phyloP scores from a whole-genome alignment of 92 coral and sea anemone genomes.

The Paragorgia papillata region DNA sequence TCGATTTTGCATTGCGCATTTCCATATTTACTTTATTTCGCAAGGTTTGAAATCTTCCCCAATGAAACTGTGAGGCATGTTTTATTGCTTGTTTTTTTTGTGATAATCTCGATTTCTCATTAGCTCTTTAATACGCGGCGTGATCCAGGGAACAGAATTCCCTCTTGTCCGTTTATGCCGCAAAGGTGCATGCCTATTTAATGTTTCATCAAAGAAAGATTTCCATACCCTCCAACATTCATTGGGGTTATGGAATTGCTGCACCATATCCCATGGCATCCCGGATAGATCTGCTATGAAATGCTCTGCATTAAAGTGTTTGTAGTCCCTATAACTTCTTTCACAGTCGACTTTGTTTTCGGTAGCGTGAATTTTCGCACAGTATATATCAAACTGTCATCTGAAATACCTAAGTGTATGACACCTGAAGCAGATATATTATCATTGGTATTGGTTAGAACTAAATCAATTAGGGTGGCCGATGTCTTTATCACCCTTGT shows the following conservation, averaged over 20 bases:
- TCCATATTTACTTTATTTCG: slow-evolving; percentile 39
- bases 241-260: slow-evolving; percentile 16
- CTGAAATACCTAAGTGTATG: slow-evolving; percentile 56
- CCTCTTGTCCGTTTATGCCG: slow-evolving; percentile 25
- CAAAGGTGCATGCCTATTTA: slow-evolving; percentile 40
- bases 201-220: slow-evolving; percentile 1
- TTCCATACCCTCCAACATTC: slow-evolving; percentile 46
- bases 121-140: slow-evolving; percentile 14
- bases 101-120: slow-evolving; percentile 42
- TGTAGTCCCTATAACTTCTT: not conserved
- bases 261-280: slow-evolving; percentile 29
- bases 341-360: slow-evolving; percentile 11
- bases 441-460: slow-evolving; percentile 55
- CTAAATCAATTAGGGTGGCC: slow-evolving; percentile 52
- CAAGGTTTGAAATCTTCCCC: slow-evolving; percentile 12
- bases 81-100: slow-evolving; percentile 32
- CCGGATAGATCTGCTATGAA: slow-evolving; percentile 10
- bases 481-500: slow-evolving; percentile 49
- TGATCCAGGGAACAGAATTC: slow-evolving; percentile 44
- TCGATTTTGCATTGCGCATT: slow-evolving; percentile 50
- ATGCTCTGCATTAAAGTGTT: not conserved
- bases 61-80: slow-evolving; percentile 10
- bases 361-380: slow-evolving; percentile 37
- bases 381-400: slow-evolving; percentile 56
- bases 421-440: slow-evolving; percentile 59